Evolutionary conservation across 2,797 vertebrate genomes (phyloP).

Genomic region (Ciconia nigra): DNA sequence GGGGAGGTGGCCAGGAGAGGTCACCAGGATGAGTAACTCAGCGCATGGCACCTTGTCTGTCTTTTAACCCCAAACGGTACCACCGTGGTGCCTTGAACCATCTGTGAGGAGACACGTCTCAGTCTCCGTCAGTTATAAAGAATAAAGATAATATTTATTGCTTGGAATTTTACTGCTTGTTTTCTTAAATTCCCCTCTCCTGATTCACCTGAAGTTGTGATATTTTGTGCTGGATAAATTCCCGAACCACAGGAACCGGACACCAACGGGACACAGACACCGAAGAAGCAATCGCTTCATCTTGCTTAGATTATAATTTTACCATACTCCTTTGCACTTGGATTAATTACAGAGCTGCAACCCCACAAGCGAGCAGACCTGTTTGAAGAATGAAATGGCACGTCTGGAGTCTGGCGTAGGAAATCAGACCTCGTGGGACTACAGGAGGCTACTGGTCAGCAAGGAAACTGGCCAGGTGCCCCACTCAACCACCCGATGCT

Average conservation of each 20-base stretch:
- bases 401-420: neutral
- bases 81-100: neutral
- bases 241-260: neutral
- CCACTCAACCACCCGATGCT: fast-evolving
- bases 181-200: neutral
- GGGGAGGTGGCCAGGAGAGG: neutral
- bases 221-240: neutral
- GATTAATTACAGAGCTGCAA: neutral
- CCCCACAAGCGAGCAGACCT: neutral
- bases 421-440: neutral
- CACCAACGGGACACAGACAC: neutral
- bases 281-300: neutral
- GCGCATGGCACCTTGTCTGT: neutral
- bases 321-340: neutral
- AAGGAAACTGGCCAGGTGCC: neutral
- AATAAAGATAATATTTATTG: neutral
- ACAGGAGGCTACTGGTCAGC: neutral
- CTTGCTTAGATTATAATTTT: fast-evolving
- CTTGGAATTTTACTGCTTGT: neutral
- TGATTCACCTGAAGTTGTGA: neutral
- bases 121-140: neutral
- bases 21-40: fast-evolving
- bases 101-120: fast-evolving
- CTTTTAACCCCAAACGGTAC: neutral
- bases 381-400: neutral